Evolutionary conservation across 2,797 vertebrate genomes (phyloP).

Genomic region (Tenualosa thibaudeaui): DNA sequence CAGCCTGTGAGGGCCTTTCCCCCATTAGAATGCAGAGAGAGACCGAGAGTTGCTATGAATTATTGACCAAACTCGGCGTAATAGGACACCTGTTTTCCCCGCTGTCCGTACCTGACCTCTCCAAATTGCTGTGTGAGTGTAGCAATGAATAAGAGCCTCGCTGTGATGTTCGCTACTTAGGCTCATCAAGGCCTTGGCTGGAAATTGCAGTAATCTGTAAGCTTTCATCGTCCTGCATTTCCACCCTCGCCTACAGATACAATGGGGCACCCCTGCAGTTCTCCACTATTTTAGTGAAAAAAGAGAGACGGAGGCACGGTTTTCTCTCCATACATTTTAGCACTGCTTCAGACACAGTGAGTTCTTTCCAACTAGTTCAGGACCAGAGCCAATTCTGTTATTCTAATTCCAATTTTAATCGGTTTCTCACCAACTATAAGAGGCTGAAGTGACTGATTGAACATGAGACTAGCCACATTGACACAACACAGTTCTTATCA

Average conservation of each 20-base stretch:
- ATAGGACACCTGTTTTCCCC: constrained; percentile 58
- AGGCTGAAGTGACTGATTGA: neutral
- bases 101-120: constrained; percentile 48
- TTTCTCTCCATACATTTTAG: neutral
- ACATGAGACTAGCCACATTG: neutral
- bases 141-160: constrained; percentile 50
- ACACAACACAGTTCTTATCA: neutral
- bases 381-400: too few relatives aligned
- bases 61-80: constrained; percentile 32
- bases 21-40: neutral
- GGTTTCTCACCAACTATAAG: neutral
- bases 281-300: neutral
- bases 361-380: neutral
- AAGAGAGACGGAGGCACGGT: neutral
- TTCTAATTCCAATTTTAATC: neutral
- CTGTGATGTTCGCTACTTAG: constrained; percentile 55
- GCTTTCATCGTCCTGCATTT: constrained; percentile 60
- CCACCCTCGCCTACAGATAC: constrained; percentile 57
- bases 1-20: neutral
- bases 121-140: constrained; percentile 13
- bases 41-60: constrained; percentile 19
- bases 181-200: constrained; percentile 64
- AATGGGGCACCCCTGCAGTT: constrained; percentile 57
- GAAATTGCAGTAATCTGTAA: constrained; percentile 69
- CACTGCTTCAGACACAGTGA: neutral